Evolutionary conservation across 2,113 vertebrate genomes (phyloP), one percentile per base, ranked within the genome.

Genomic region (Passer montanus): DNA sequence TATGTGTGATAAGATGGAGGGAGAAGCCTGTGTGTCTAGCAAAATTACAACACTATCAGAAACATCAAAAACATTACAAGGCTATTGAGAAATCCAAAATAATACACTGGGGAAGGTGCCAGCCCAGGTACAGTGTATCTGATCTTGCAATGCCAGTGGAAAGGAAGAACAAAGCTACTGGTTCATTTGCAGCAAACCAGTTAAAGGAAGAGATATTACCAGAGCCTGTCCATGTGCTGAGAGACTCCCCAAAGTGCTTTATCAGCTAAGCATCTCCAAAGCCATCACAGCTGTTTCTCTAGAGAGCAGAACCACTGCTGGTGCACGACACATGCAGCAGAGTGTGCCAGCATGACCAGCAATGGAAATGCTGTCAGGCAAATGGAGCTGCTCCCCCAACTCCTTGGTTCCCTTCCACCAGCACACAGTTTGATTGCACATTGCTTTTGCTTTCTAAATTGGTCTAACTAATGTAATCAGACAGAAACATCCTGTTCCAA

Each of bases 391-490:
- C 27, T 76, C 7, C 23, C 21, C 13, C 3, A 28, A 28, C 26
- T 58, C 52, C 53, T 69, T 2, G 2, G n/a, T 66, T 95, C 37
- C 37, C n/a, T 94, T 30, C 63, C 23, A 84, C 31, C 30, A 80
- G 21, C 4, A 28, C 17, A 69, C 63, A 72, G 23, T 70, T 80
- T 80, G 28, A 63, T 88, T 83, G 93, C 88, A 80, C 50, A 31
- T 58, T 77, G 79, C 43, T 80, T 91, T 87, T 75, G 60, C 56
- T 72, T 86, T 81, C 81, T 92, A 72, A 87, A 90, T 79, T 77
- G 84, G 47, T 89, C 43, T 87, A 87, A 81, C 58, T 66, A 79
- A 87, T 24, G 70, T 58, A 77, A 86, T 93, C 88, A 89, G 84
- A 58, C 67, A 87, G 89, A 92, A 93, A 86, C 58, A 68, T 46